Conservation (phyloP, 2,113 vertebrate species). For the Carassius auratus region DNA sequence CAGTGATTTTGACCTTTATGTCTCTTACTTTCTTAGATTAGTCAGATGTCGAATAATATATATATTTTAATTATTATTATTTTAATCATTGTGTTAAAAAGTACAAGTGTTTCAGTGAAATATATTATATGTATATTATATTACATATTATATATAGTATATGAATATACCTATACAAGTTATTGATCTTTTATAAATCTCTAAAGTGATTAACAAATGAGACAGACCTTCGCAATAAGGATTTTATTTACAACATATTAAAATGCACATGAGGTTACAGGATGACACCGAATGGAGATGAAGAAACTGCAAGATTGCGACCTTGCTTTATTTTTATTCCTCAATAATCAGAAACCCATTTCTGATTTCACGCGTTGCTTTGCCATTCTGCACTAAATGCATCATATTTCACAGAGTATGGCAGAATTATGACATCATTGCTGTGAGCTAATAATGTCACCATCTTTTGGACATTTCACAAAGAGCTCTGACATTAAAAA, state of each 20-base stretch:
- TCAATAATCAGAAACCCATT: not conserved
- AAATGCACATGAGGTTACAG: conserved; percentile 47
- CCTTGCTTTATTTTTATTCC: not conserved
- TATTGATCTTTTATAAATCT: not conserved
- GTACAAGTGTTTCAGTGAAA: no score
- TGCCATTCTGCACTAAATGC: not conserved
- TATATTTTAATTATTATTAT: not conserved
- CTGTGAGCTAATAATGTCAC: not conserved
- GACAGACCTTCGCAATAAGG: conserved; percentile 28
- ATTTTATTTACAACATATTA: conserved; percentile 58
- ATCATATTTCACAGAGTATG: conserved; percentile 13
- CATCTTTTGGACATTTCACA: conserved; percentile 17
- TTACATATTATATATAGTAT: no score
- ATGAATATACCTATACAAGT: not conserved
- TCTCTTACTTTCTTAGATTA: not conserved
- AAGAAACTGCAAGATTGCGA: conserved; percentile 1
- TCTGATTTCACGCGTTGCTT: not conserved
- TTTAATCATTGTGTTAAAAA: no score
- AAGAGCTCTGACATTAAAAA: not conserved
- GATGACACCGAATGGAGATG: not conserved
- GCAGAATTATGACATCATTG: not conserved
- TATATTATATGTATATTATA: no score
- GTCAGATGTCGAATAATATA: not conserved
- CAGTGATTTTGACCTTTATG: not conserved
- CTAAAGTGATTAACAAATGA: not conserved